Conservation (phyloP, 2,888 invertebrate genomes). For the Salticus scenicus region DNA sequence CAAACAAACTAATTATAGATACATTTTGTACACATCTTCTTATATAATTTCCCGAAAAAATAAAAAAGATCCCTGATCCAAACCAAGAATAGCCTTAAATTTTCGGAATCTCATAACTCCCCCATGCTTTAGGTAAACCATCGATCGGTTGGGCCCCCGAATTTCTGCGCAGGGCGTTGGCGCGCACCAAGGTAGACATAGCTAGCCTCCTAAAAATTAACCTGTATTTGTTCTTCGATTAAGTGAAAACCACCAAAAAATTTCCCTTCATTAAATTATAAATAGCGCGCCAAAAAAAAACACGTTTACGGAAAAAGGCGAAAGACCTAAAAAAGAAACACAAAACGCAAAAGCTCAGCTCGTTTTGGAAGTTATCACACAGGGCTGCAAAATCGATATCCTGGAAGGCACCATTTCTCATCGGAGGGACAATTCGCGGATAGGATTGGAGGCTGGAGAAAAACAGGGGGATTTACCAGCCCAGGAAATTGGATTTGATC, state of each 20-base stretch:
- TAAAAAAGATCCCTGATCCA: too few species aligned
- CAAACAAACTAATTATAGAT: too few species aligned
- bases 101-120: background rate
- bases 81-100: background rate
- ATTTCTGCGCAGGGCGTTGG: constrained; percentile 34
- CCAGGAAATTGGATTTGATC: constrained; percentile 28
- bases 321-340: constrained; percentile 32
- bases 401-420: constrained; percentile 43
- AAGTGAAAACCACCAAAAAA: constrained; percentile 60
- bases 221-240: constrained; percentile 59
- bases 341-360: constrained; percentile 35
- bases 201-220: constrained; percentile 53
- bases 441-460: constrained; percentile 6
- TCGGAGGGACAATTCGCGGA: background rate
- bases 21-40: too few species aligned
- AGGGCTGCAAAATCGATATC: constrained; percentile 61
- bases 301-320: constrained; percentile 18
- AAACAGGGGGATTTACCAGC: constrained; percentile 21
- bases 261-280: constrained; percentile 59
- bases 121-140: background rate
- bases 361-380: constrained; percentile 45
- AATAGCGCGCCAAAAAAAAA: constrained; percentile 37
- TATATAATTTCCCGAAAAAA: too few species aligned
- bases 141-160: constrained; percentile 19
- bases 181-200: constrained; percentile 20